Base-by-base conservation (phyloP, 2,797 vertebrate genomes). In the Antennarius maculatus region DNA sequence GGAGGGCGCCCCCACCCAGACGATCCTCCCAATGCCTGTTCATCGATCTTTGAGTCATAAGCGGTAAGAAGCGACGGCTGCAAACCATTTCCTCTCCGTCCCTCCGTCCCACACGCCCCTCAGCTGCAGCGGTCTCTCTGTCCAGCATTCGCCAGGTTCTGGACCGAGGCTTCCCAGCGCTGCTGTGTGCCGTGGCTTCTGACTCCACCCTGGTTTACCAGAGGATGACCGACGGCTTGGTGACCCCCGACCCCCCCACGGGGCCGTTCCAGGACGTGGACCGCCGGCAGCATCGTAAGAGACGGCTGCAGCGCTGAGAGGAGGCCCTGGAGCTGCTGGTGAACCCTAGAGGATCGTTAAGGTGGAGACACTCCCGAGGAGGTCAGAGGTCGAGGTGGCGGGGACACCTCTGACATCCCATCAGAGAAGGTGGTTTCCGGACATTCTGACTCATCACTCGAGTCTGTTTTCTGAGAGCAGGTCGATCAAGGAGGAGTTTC, bases 181-280 rank as follows among this genome's bases (percentile, higher is more conserved):
- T 95, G 49, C 73, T 99, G 89, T 97, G 96, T 42, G 94, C 95
- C 6, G 95, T 97, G 69, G 96, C 96, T 5, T 93, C 96, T 0
- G 97, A 98, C 85, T 99, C 97, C 71, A 98, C 95, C n/a, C 87
- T 97, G 51, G 96, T 99, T 61, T 99, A 98, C 80, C 97, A 98
- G 82, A 95, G 92, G 86, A 89, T 97, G 75, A 96, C 94, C 0
- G 94, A 93, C 0, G 93, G 94, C 11, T 42, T 99, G 83, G 89
- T 98, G 85, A 94, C 94, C 10, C 96, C 98, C 2, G 96, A 97
- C 47, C 95, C 95, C 46, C 96, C 97, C 0, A 89, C 77, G 0
- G 89, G 92, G 53, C 78, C 86, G 18, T 89, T 93, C 2, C 90
- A 93, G 71, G 93, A 95, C 8, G 43, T 27, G 64, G 92, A 91